A percentile compares a stretch with the other conserved stretches of the same genome.
Evolutionary conservation across 2,888 invertebrate species (phyloP).

Genomic region (Selenia dentaria): DNA sequence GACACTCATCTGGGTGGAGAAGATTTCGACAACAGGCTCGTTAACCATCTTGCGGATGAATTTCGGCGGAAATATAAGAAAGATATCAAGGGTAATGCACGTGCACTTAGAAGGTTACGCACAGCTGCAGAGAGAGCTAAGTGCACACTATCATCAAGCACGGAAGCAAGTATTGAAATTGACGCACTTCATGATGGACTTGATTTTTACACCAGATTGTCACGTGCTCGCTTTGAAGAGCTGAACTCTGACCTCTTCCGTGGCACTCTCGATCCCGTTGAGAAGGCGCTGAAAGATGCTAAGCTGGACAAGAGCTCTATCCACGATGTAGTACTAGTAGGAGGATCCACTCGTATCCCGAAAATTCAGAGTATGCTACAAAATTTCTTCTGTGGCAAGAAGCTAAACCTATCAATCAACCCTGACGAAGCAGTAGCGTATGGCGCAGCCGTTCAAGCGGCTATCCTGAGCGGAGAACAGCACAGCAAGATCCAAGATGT

Average conservation of each 20-base stretch:
- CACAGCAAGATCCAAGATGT: constrained; percentile 90
- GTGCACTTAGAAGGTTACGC: constrained; percentile 88
- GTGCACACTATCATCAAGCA: constrained; percentile 90
- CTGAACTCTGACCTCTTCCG: constrained; percentile 89
- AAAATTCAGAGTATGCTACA: constrained; percentile 90
- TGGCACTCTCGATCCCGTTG: constrained; percentile 90
- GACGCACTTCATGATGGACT: constrained; percentile 90
- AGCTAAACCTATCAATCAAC: constrained; percentile 89
- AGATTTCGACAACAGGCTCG: constrained; percentile 87
- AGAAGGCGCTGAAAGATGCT: constrained; percentile 91
- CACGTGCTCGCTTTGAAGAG: constrained; percentile 91
- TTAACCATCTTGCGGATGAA: constrained; percentile 87
- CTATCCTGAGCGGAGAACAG: constrained; percentile 89
- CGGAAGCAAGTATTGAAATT: constrained; percentile 90
- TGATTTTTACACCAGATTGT: constrained; percentile 88
- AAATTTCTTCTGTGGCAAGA: constrained; percentile 90
- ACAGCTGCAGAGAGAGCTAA: constrained; percentile 92
- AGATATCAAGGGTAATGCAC: constrained; percentile 86
- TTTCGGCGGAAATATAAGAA: constrained; percentile 89
- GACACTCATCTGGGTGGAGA: constrained; percentile 94
- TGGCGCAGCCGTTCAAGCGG: constrained; percentile 90
- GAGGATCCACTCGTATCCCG: constrained; percentile 92
- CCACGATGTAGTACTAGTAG: constrained; percentile 92
- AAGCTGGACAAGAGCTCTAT: constrained; percentile 91
- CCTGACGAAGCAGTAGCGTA: constrained; percentile 93